Percentiles rank a stretch among this genome's conserved stretches.
Conservation (phyloP, 23 tunicate genomes). For the Halocynthia aurantium region DNA sequence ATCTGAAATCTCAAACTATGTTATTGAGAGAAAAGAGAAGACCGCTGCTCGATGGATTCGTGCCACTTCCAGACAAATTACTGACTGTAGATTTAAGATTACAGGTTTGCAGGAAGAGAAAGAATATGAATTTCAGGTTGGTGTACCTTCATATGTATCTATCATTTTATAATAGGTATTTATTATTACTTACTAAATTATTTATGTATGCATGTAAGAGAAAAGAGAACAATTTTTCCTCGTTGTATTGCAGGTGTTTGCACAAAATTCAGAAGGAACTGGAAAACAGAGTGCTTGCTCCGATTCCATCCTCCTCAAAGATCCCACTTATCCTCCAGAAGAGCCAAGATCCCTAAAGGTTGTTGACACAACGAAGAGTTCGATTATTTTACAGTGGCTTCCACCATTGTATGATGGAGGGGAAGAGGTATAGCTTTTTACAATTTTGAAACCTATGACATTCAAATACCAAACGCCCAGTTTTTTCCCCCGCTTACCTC, state of each 20-base stretch:
- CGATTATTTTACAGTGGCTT: constrained; percentile 19
- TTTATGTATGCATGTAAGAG: neutral
- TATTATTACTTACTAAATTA: too few relatives aligned
- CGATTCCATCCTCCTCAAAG: constrained; percentile 1
- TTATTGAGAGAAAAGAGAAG: constrained; percentile 77
- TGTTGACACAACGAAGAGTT: constrained; percentile 12
- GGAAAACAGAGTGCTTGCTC: constrained; percentile 16
- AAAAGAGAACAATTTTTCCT: neutral
- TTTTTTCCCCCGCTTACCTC: neutral
- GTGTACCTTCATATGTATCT: neutral
- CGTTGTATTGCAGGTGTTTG: constrained; percentile 41
- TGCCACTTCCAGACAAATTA: constrained; percentile 56
- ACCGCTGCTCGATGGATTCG: constrained; percentile 72
- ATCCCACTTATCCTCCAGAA: constrained; percentile 24
- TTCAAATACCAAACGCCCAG: too few relatives aligned
- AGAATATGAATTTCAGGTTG: constrained; percentile 82
- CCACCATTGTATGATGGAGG: constrained; percentile 39
- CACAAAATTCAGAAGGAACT: constrained; percentile 25
- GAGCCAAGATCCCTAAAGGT: constrained; percentile 24
- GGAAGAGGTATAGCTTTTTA: neutral
- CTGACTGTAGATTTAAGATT: constrained; percentile 63
- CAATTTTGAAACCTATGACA: too few relatives aligned
- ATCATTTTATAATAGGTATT: neutral
- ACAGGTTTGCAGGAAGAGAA: constrained; percentile 79
- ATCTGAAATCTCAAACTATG: constrained; percentile 59